Evolutionary conservation across 92 coral and sea anemone genomes (phyloP), one percentile per base, ranked within the genome.

Genomic region (Epizoanthus ramosus): DNA sequence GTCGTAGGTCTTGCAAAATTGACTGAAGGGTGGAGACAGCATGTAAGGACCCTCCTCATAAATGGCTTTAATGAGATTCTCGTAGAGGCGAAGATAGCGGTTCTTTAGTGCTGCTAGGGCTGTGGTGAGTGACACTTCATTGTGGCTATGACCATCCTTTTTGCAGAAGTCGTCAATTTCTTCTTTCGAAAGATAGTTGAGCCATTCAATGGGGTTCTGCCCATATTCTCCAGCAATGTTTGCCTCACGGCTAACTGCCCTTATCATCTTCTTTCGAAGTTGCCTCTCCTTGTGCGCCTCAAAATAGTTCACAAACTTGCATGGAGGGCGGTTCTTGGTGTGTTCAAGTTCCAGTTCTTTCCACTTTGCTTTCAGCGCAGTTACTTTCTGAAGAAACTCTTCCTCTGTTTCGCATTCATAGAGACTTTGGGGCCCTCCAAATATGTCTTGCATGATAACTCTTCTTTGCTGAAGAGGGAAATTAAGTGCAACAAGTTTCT

Each of bases 151-250:
- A 1, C 89, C 86, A 63, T 86, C 85, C 54, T 63, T 54, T 22
- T 79, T 68, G 21, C 56, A 70, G 3, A 67, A 22, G 45, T 73
- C 75, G 69, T 86, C 79, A 35, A 86, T 86, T 71, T 86, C 89
- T 22, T 69, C 85, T 41, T 86, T 86, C 66, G 89, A 39, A 39
- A 71, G 74, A 81, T n/a, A 80, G 72, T 86, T 59, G 35, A 58
- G 73, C 89, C 86, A 86, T 24, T 86, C 85, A 15, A 80, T 71
- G 45, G 82, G 89, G 67, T 71, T 86, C 64, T 85, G 79, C 31
- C 71, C 88, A 85, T 84, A 84, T 68, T 68, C 84, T 3, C 76
- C 89, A 10, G 15, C 63, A 39, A 86, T 72, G 8, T 65, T 58
- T 15, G 81, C 85, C 73, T 72, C 18, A 14, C 56, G 63, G 41